Conservation (phyloP, 1,140 invertebrate genomes). For the Archegozetes longisetosus region DNA sequence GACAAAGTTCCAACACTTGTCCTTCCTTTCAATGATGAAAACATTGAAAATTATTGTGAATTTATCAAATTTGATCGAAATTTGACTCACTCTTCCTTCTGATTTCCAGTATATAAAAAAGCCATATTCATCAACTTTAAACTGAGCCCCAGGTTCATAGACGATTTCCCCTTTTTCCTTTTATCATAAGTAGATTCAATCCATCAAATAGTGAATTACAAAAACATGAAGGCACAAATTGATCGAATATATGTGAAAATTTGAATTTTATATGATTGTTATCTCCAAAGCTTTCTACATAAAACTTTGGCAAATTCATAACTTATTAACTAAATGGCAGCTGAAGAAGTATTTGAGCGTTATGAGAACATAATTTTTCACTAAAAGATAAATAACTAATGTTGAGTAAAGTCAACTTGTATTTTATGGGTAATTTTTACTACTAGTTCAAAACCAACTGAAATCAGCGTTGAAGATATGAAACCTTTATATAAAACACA, state of each 20-base stretch:
- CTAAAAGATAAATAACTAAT: too few relatives aligned
- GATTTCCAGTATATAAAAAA: constrained; percentile 99
- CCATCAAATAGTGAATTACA: neutral
- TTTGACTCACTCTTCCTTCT: constrained; percentile 60
- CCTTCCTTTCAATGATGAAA: constrained; percentile 49
- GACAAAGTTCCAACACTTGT: constrained; percentile 86
- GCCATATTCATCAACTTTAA: constrained; percentile 94
- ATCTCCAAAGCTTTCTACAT: neutral
- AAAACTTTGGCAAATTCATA: neutral
- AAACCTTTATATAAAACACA: too few relatives aligned
- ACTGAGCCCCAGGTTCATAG: constrained; percentile 67
- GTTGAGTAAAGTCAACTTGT: too few relatives aligned
- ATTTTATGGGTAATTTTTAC: too few relatives aligned
- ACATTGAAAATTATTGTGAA: neutral
- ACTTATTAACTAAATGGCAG: too few relatives aligned
- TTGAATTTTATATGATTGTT: too few relatives aligned
- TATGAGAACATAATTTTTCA: too few relatives aligned
- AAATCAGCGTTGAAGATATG: too few relatives aligned
- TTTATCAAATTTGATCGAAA: neutral
- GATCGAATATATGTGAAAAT: neutral
- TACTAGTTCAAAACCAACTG: too few relatives aligned
- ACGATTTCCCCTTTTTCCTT: constrained; percentile 77
- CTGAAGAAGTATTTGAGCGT: too few relatives aligned
- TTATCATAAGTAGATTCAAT: constrained; percentile 19
- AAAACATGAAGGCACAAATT: neutral